Conservation (phyloP, 2,888 invertebrate genomes). For the Calameuta filiformis region DNA sequence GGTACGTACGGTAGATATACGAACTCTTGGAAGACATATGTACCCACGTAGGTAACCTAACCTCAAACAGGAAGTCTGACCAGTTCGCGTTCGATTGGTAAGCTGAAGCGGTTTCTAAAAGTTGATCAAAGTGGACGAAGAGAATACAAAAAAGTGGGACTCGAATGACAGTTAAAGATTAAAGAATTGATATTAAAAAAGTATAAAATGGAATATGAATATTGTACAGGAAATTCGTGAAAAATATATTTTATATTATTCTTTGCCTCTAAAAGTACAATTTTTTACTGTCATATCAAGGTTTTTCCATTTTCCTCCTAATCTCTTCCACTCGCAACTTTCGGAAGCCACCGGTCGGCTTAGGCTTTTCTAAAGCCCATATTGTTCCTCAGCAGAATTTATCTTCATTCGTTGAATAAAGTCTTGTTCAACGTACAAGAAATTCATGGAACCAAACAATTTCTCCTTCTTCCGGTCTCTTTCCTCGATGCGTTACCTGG, state of each 20-base stretch:
- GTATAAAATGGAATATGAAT: background rate
- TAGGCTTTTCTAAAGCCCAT: background rate
- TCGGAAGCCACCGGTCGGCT: background rate
- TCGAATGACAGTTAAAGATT: background rate
- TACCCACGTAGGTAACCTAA: background rate
- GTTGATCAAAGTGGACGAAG: background rate
- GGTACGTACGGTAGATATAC: background rate
- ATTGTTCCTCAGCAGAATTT: background rate
- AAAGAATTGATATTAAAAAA: background rate
- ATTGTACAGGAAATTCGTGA: background rate
- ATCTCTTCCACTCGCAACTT: background rate
- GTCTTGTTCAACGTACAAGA: background rate
- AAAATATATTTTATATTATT: background rate
- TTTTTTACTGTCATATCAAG: background rate
- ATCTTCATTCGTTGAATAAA: background rate
- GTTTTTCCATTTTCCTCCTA: background rate
- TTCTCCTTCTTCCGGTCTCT: background rate
- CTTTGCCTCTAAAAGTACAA: background rate
- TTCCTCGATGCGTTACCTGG: background rate
- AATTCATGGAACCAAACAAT: background rate
- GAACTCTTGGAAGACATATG: background rate
- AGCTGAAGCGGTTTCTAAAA: background rate
- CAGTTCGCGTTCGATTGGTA: background rate
- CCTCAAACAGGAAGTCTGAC: background rate
- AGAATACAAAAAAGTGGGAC: background rate